Evolutionary conservation across 2,113 vertebrate genomes (phyloP).

Genomic region (Hippocampus mohnikei): DNA sequence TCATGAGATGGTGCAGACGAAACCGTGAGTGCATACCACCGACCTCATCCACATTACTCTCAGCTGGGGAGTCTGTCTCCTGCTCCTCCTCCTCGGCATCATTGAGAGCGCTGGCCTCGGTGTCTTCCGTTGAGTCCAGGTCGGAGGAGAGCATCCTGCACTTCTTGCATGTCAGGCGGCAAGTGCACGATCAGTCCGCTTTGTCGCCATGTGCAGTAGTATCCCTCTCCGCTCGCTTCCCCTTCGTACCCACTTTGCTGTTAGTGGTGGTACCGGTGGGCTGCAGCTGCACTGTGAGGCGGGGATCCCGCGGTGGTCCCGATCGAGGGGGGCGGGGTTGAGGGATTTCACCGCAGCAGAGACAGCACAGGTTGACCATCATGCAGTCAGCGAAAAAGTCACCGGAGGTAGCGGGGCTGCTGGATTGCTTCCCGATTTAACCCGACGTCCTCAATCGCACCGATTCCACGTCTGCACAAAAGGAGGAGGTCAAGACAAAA

Average conservation of each 20-base stretch:
- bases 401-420: background rate
- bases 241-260: slow-evolving; percentile 42
- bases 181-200: slow-evolving; percentile 22
- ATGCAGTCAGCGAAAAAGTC: slow-evolving; percentile 28
- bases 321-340: slow-evolving; percentile 67
- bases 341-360: slow-evolving; percentile 73
- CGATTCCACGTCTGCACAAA: background rate
- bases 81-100: slow-evolving; percentile 39
- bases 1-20: background rate
- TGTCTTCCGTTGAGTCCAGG: slow-evolving; percentile 67
- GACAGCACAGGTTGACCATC: slow-evolving; percentile 69
- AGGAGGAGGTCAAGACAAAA: background rate
- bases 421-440: background rate
- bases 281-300: slow-evolving; percentile 40
- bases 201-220: slow-evolving; percentile 17
- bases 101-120: slow-evolving; percentile 54
- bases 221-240: slow-evolving; percentile 3
- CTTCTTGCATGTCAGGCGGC: slow-evolving; percentile 59
- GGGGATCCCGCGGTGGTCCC: slow-evolving; percentile 65
- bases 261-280: slow-evolving; percentile 53
- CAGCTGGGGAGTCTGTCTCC: slow-evolving; percentile 55
- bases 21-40: slow-evolving; percentile 5
- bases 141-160: slow-evolving; percentile 73
- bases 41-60: slow-evolving; percentile 70
- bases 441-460: background rate